These are phyloP conservation scores for Cyprinodon variegatus DNA, from an alignment of 2,113 vertebrate genomes.

Conservation along the genomic window DNA sequence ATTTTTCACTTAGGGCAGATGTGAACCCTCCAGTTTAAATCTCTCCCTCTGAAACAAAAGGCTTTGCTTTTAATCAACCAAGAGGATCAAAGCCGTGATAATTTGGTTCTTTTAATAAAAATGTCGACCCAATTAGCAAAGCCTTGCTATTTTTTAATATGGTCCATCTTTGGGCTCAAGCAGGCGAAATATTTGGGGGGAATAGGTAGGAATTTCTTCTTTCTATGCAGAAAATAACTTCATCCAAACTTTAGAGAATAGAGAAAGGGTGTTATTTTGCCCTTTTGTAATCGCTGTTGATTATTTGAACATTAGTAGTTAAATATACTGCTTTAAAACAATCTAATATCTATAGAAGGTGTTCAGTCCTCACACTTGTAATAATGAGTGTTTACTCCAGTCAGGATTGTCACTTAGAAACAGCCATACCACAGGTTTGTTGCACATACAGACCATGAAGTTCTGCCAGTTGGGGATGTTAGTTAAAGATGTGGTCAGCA, in stretches of 20 bases:
- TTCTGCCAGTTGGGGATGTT: too few relatives aligned
- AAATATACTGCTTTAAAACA: too few relatives aligned
- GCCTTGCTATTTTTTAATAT: not conserved
- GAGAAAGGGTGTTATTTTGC: not conserved
- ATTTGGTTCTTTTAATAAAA: not conserved
- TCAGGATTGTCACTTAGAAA: too few relatives aligned
- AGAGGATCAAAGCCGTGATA: not conserved
- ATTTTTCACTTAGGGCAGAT: too few relatives aligned
- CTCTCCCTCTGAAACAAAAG: too few relatives aligned
- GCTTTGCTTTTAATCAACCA: not conserved
- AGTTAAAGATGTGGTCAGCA: not conserved
- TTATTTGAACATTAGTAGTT: too few relatives aligned
- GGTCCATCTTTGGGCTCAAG: not conserved
- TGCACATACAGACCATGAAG: too few relatives aligned
- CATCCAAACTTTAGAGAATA: not conserved
- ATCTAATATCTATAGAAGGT: too few relatives aligned
- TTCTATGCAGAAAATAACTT: not conserved
- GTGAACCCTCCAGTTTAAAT: too few relatives aligned
- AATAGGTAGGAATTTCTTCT: too few relatives aligned
- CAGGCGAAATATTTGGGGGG: not conserved
- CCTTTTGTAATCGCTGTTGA: not conserved
- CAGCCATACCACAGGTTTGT: too few relatives aligned
- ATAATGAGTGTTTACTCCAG: not conserved
- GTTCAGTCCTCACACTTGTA: too few relatives aligned
- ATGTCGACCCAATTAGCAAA: not conserved